A percentile compares a stretch with the other conserved stretches of the same genome.
Conservation (phyloP, 2,797 vertebrate genomes). For the Kryptolebias ocellatus region DNA sequence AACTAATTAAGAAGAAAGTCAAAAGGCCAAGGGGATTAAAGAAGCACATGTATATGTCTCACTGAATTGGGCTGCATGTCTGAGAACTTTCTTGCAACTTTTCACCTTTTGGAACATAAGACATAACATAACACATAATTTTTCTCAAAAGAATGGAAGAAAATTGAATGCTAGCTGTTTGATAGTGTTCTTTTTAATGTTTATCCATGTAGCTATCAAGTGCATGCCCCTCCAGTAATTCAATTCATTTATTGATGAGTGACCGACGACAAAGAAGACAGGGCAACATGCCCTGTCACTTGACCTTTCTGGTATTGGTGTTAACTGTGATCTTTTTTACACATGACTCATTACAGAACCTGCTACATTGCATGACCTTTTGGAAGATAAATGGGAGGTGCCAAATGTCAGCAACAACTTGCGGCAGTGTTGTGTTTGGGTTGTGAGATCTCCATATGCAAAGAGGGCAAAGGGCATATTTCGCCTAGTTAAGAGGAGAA, state of each 20-base stretch:
- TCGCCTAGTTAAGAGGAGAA: constrained; percentile 36
- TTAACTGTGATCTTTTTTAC: constrained; percentile 67
- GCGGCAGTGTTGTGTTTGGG: constrained; percentile 31
- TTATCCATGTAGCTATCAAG: too few relatives aligned
- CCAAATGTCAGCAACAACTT: constrained; percentile 73
- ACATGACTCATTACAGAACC: constrained; percentile 68
- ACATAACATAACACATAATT: too few relatives aligned
- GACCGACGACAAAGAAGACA: constrained; percentile 26
- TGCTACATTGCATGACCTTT: constrained; percentile 74
- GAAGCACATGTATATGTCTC: constrained; percentile 12
- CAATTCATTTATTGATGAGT: constrained; percentile 51
- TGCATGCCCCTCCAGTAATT: constrained; percentile 9
- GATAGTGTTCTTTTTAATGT: background rate
- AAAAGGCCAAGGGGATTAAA: constrained; percentile 5
- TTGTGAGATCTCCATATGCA: constrained; percentile 32
- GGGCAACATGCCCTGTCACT: constrained; percentile 32
- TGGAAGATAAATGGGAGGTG: constrained; percentile 64
- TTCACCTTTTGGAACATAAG: constrained; percentile 16
- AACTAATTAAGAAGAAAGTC: constrained; percentile 38
- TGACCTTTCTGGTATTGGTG: constrained; percentile 75
- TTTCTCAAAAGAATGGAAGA: too few relatives aligned
- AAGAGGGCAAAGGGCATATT: constrained; percentile 45
- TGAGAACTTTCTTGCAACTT: constrained; percentile 17
- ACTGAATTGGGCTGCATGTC: constrained; percentile 36
- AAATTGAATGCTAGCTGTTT: too few relatives aligned